phyloP scores from a whole-genome alignment of 2,888 invertebrate genomes.

The Rhamnusium bicolor region DNA sequence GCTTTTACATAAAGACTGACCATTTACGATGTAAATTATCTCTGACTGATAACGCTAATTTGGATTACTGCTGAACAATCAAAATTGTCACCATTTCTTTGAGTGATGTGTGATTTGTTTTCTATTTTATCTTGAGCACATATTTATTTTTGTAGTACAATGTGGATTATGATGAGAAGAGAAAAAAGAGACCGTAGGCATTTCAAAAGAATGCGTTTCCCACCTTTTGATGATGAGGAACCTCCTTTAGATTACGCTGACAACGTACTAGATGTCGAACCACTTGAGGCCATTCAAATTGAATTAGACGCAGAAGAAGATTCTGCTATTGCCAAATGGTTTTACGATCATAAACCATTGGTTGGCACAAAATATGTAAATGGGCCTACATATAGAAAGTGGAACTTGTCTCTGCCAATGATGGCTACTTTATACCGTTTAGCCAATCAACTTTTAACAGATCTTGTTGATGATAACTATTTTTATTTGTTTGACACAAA shows the following conservation, averaged over 20 bases:
- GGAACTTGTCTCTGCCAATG: conserved; percentile 96
- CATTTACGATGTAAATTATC: no score
- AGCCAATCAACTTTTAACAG: conserved; percentile 97
- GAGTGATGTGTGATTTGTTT: no score
- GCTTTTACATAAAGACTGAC: no score
- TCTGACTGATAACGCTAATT: no score
- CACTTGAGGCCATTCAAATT: conserved; percentile 98
- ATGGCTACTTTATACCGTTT: conserved; percentile 98
- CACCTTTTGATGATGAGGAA: conserved; percentile 99
- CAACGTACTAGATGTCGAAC: conserved; percentile 99
- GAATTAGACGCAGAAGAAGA: conserved; percentile 97
- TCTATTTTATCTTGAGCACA: no score
- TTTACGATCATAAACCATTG: conserved; percentile 98
- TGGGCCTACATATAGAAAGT: conserved; percentile 96
- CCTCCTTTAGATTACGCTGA: conserved; percentile 99
- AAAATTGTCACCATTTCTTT: no score
- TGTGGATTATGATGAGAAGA: conserved; percentile 99
- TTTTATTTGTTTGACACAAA: conserved; percentile 99
- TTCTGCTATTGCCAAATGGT: conserved; percentile 93
- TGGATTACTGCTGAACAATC: no score
- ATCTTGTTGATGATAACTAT: conserved; percentile 98
- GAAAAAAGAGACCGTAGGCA: conserved; percentile 99
- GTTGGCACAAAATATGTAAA: conserved; percentile 94
- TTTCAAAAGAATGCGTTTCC: conserved; percentile 99
- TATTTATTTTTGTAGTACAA: conserved; percentile 82